Evolutionary conservation across 2,888 invertebrate species (phyloP).

Genomic region (Ormia ochracea): DNA sequence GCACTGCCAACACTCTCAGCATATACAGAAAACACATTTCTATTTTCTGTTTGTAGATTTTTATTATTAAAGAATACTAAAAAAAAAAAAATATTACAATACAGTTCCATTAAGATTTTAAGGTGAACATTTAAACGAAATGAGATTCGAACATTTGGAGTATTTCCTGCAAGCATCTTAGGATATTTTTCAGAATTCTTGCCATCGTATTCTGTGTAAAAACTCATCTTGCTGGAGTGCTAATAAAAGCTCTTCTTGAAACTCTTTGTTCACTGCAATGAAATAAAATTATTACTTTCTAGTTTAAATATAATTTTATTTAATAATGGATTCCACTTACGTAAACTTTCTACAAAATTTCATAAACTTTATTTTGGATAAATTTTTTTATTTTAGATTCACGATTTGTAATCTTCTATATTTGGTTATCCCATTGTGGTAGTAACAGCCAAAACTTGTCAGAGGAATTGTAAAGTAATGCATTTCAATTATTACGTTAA

Average conservation of each 20-base stretch:
- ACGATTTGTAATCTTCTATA: too few relatives aligned
- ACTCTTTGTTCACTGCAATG: neutral
- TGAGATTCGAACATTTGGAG: neutral
- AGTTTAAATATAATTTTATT: too few relatives aligned
- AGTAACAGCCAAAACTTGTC: too few relatives aligned
- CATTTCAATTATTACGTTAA: too few relatives aligned
- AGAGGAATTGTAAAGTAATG: too few relatives aligned
- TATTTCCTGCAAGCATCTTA: constrained; percentile 29
- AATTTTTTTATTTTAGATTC: too few relatives aligned
- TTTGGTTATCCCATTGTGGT: too few relatives aligned
- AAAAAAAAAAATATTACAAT: neutral
- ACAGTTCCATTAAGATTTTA: constrained; percentile 37
- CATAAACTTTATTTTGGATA: too few relatives aligned
- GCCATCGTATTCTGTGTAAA: neutral
- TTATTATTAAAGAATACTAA: constrained; percentile 26
- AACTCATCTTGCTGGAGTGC: neutral
- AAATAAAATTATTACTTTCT: too few relatives aligned
- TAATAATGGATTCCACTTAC: too few relatives aligned
- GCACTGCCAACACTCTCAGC: neutral
- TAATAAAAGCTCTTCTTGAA: neutral
- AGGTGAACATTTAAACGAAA: constrained; percentile 7
- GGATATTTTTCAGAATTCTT: neutral
- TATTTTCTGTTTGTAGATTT: constrained; percentile 18
- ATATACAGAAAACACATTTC: constrained; percentile 28
- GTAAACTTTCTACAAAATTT: too few relatives aligned